Conservation (phyloP, 2,113 vertebrate species). For the Istiophorus platypterus region DNA sequence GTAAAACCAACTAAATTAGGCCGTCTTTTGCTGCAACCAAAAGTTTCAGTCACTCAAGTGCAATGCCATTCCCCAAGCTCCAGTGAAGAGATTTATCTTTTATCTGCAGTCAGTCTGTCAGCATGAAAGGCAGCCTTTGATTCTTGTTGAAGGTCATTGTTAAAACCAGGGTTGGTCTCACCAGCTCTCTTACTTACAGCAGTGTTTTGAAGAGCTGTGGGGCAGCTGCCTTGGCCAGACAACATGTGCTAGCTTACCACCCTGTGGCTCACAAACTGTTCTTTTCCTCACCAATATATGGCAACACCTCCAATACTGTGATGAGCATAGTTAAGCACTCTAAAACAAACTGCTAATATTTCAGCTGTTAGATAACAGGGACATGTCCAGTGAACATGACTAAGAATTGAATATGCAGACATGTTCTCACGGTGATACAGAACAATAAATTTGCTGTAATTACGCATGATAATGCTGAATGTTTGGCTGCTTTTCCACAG, state of each 20-base stretch:
- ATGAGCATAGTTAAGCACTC: conserved; percentile 11
- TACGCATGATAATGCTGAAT: conserved; percentile 29
- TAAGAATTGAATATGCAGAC: conserved; percentile 39
- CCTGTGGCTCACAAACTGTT: conserved; percentile 19
- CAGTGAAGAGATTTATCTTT: conserved; percentile 49
- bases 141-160: conserved; percentile 57
- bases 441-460: conserved; percentile 39
- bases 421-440: conserved; percentile 59
- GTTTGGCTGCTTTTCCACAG: conserved; percentile 18
- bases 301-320: neutral
- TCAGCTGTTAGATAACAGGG: conserved; percentile 41
- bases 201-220: conserved; percentile 40
- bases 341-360: conserved; percentile 35
- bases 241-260: conserved; percentile 2
- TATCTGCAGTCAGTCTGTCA: conserved; percentile 46
- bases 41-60: conserved; percentile 20
- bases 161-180: conserved; percentile 41
- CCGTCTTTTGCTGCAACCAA: conserved; percentile 23
- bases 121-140: conserved; percentile 48
- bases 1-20: neutral
- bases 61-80: conserved; percentile 16
- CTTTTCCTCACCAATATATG: conserved; percentile 10
- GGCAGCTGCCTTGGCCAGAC: conserved; percentile 16
- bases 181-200: conserved; percentile 30
- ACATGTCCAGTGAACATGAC: conserved; percentile 24